phyloP scores from a whole-genome alignment of 35 echinoderm and acorn worm genomes.

The Amphiura filiformis region DNA sequence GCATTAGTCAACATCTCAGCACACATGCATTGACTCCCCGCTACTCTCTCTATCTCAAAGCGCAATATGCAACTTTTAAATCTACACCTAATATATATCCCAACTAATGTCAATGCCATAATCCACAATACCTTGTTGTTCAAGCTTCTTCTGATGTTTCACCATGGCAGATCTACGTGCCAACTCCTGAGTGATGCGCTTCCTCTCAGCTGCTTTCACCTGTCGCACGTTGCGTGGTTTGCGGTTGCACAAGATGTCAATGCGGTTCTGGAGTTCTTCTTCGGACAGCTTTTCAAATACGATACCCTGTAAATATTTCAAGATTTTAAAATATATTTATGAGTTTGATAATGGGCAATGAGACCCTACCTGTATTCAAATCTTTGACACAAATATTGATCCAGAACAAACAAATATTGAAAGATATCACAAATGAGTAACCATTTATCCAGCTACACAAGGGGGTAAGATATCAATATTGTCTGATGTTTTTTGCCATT shows the following conservation, averaged over 20 bases:
- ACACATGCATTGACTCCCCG: too few species aligned
- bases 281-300: constrained; percentile 92
- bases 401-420: background rate
- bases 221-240: constrained; percentile 43
- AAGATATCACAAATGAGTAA: too few species aligned
- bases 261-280: constrained; percentile 72
- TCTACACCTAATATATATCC: too few species aligned
- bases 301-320: constrained; percentile 61
- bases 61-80: too few species aligned
- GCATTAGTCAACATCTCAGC: too few species aligned
- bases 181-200: constrained; percentile 84
- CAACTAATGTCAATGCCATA: too few species aligned
- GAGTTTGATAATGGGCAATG: background rate
- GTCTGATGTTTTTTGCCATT: too few species aligned
- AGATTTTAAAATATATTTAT: too few species aligned
- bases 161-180: constrained; percentile 68
- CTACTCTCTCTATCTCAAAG: too few species aligned
- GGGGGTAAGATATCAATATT: too few species aligned
- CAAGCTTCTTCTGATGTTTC: constrained; percentile 73
- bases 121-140: constrained; percentile 83
- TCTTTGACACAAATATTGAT: background rate
- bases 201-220: constrained; percentile 68
- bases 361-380: background rate
- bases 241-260: constrained; percentile 51
- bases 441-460: too few species aligned